Conservation (phyloP, 2,888 invertebrate species). For the Ecliptopera silaceata region DNA sequence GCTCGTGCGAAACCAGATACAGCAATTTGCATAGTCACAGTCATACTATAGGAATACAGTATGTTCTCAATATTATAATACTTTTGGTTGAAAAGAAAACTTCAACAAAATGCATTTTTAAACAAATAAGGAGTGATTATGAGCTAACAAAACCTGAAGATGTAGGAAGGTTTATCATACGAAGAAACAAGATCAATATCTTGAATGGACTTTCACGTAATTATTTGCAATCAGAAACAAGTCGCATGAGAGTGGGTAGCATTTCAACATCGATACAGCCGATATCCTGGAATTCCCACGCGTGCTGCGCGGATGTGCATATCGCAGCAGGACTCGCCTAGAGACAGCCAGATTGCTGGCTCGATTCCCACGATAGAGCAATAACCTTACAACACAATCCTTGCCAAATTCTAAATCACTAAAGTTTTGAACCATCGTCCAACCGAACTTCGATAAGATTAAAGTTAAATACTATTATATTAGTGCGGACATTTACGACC, state of each 20-base stretch:
- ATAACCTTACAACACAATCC: conserved; percentile 13
- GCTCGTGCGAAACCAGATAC: conserved; percentile 49
- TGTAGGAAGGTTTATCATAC: not conserved
- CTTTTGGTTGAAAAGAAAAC: too few relatives aligned
- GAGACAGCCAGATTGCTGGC: conserved; percentile 25
- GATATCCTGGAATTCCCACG: conserved; percentile 59
- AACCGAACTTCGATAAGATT: not conserved
- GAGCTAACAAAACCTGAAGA: not conserved
- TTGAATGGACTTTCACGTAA: conserved; percentile 2
- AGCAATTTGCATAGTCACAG: conserved; percentile 9
- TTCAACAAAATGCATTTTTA: too few relatives aligned
- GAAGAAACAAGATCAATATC: not conserved
- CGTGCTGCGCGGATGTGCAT: conserved; percentile 54
- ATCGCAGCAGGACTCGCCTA: conserved; percentile 39
- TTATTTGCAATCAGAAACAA: conserved; percentile 23
- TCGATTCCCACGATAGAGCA: conserved; percentile 24
- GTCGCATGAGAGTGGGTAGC: conserved; percentile 26
- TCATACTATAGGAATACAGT: not conserved
- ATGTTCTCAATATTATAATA: too few relatives aligned
- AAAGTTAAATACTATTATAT: conserved; percentile 2
- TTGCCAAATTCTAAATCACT: conserved; percentile 4
- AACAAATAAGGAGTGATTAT: too few relatives aligned
- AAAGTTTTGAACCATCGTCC: not conserved
- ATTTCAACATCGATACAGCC: conserved; percentile 43
- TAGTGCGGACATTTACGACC: conserved; percentile 6